These are phyloP conservation scores for Brachionus asplanchnoidis DNA, from an alignment of 1,140 invertebrate species.

Conservation along the genomic window DNA sequence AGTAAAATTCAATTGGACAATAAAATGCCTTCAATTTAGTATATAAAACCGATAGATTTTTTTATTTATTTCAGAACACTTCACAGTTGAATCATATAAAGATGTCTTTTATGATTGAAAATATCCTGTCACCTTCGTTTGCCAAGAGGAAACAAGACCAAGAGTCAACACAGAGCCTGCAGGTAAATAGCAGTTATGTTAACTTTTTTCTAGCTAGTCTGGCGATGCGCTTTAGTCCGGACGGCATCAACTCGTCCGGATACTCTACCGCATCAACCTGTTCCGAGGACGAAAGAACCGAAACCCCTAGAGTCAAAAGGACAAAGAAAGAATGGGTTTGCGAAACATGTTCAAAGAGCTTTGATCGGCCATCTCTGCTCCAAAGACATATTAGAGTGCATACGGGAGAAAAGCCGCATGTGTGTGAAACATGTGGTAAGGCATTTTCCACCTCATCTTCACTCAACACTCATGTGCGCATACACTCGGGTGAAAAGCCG, in stretches of 20 bases:
- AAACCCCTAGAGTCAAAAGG: background rate
- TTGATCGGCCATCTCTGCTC: conserved; percentile 70
- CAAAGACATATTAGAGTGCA: conserved; percentile 54
- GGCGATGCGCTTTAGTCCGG: background rate
- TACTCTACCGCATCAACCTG: background rate
- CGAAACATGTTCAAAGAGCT: conserved; percentile 74
- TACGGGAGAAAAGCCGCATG: conserved; percentile 82
- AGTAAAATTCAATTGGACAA: background rate
- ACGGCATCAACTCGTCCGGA: background rate
- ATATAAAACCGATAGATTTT: background rate
- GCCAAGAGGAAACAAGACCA: background rate
- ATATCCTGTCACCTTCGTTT: background rate
- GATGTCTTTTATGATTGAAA: conserved; percentile 35
- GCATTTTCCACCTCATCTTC: conserved; percentile 91
- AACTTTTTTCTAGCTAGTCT: conserved; percentile 5
- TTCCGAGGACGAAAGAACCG: background rate
- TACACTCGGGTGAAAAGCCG: conserved; percentile 87
- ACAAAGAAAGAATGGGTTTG: conserved; percentile 60
- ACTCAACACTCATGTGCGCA: conserved; percentile 86
- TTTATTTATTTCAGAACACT: background rate
- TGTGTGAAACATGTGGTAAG: conserved; percentile 84
- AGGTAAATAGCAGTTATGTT: background rate
- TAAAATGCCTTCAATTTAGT: background rate
- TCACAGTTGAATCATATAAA: background rate
- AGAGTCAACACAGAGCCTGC: background rate